phyloP scores from a whole-genome alignment of 2,797 vertebrate genomes.

The Chrosomus eos region DNA sequence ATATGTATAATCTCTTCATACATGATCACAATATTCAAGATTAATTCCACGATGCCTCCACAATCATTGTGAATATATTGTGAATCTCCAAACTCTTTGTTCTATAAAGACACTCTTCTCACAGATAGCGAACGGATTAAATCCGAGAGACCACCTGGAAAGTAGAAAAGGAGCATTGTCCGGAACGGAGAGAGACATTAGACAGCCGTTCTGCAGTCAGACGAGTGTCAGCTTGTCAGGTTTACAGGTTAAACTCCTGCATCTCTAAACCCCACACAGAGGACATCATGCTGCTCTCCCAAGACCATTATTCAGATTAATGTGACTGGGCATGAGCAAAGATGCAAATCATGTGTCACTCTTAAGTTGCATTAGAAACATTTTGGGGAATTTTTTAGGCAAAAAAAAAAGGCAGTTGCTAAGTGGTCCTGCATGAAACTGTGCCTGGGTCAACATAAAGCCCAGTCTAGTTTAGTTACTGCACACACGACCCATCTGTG shows the following conservation, averaged over 20 bases:
- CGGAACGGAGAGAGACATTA: neutral
- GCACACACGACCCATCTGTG: conserved; percentile 2
- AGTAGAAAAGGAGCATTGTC: neutral
- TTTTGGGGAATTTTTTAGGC: neutral
- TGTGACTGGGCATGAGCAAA: neutral
- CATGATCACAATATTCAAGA: neutral
- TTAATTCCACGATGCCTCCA: neutral
- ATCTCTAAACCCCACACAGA: conserved; percentile 1
- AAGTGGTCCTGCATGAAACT: conserved; percentile 2
- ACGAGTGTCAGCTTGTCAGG: conserved; percentile 59
- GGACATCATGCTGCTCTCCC: neutral
- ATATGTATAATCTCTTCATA: too few species aligned
- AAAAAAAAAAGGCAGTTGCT: conserved; percentile 4
- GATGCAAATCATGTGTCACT: neutral
- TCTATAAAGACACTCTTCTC: neutral
- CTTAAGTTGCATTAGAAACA: neutral
- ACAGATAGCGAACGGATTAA: neutral
- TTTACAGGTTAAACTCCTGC: conserved; percentile 31
- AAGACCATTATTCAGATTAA: neutral
- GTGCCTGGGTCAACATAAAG: neutral
- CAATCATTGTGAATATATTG: neutral
- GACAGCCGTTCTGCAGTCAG: conserved; percentile 34
- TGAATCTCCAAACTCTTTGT: neutral
- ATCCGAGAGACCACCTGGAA: conserved; percentile 1
- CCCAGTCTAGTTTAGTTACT: neutral